Percentiles rank a stretch among this genome's conserved stretches.
Conservation (phyloP, 2,888 invertebrate genomes). For the Nebria salina region DNA sequence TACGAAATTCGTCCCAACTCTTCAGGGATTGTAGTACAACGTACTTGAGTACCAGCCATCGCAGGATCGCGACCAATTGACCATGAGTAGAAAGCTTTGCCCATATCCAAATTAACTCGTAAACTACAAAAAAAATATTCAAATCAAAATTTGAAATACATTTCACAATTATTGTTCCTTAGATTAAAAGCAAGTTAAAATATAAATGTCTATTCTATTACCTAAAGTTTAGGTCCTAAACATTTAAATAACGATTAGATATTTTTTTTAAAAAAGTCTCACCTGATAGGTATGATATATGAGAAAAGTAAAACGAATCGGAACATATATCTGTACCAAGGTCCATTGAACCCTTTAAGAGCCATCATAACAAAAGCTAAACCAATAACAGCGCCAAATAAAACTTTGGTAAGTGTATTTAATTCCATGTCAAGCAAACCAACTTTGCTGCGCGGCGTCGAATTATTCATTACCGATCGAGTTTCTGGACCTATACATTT, state of each 20-base stretch:
- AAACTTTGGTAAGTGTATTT: constrained; percentile 94
- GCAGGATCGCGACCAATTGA: constrained; percentile 93
- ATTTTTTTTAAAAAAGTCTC: constrained; percentile 52
- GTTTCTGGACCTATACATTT: constrained; percentile 83
- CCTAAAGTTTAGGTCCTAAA: too few relatives aligned
- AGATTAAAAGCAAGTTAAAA: neutral
- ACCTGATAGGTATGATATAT: constrained; percentile 98
- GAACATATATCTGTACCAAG: constrained; percentile 97
- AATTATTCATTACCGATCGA: constrained; percentile 98
- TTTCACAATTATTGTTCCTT: neutral
- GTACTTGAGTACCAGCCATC: constrained; percentile 93
- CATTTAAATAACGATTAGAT: neutral
- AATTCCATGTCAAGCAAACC: constrained; percentile 96
- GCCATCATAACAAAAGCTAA: constrained; percentile 94
- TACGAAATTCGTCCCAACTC: constrained; percentile 97
- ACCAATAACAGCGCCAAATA: constrained; percentile 90
- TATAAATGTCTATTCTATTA: neutral
- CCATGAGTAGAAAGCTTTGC: constrained; percentile 97
- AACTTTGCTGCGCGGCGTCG: constrained; percentile 93
- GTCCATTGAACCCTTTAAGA: constrained; percentile 95
- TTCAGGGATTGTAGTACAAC: constrained; percentile 98
- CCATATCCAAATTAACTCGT: constrained; percentile 98
- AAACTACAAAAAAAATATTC: constrained; percentile 69
- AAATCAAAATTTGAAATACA: neutral
- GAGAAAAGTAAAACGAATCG: constrained; percentile 97